Evolutionary conservation across 2,797 vertebrate genomes (phyloP).

Genomic region (Lemur catta): DNA sequence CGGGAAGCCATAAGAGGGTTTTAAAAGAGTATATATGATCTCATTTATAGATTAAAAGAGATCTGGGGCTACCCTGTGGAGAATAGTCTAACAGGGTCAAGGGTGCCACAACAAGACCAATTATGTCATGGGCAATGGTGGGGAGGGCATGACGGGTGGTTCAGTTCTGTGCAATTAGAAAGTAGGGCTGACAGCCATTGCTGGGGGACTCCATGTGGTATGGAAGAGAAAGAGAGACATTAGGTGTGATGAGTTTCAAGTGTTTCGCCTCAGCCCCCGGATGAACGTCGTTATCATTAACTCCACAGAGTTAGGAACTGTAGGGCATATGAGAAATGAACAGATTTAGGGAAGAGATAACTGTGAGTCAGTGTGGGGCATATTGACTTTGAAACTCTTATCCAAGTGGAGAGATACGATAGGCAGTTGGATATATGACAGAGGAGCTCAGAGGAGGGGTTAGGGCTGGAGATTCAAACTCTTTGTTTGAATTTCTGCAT

Average conservation of each 20-base stretch:
- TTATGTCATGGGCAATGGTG: too few relatives aligned
- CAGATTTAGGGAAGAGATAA: neutral
- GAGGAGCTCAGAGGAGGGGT: neutral
- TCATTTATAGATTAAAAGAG: neutral
- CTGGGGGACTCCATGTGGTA: neutral
- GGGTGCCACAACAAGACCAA: neutral
- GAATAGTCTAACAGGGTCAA: neutral
- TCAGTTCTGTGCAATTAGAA: neutral
- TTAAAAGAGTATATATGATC: neutral
- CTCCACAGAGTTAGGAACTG: neutral
- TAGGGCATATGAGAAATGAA: neutral
- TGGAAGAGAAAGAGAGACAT: neutral
- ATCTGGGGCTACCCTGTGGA: neutral
- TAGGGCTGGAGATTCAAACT: neutral
- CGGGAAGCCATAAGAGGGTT: neutral
- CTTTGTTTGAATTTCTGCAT: neutral
- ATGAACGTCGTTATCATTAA: neutral
- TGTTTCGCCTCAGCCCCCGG: neutral
- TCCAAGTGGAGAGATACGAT: neutral
- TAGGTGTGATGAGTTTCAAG: neutral
- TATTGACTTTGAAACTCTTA: conserved; percentile 34
- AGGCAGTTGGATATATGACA: neutral
- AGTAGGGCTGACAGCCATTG: neutral
- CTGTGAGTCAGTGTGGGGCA: neutral
- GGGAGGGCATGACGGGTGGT: neutral